Conservation (phyloP, 1,140 invertebrate genomes). For the Lepidurus arcticus region DNA sequence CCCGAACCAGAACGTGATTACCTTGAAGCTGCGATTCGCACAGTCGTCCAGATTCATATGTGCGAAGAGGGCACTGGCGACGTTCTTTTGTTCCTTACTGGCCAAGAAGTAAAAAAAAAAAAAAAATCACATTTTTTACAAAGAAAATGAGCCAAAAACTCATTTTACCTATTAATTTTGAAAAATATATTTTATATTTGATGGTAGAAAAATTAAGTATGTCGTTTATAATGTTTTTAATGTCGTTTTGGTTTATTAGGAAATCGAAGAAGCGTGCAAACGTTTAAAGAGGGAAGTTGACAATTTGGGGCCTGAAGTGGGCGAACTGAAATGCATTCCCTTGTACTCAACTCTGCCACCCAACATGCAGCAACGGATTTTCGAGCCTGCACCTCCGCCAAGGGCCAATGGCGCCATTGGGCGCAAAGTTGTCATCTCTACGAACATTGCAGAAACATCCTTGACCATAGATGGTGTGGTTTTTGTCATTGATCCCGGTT, state of each 20-base stretch:
- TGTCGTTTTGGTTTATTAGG: conserved; percentile 50
- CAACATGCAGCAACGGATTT: conserved; percentile 94
- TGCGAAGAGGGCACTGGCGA: conserved; percentile 94
- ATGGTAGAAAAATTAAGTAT: not conserved
- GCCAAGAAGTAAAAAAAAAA: conserved; percentile 58
- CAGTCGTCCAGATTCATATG: conserved; percentile 98
- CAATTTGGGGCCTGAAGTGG: conserved; percentile 91
- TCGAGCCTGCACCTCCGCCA: conserved; percentile 88
- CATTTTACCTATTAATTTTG: not conserved
- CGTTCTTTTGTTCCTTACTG: conserved; percentile 92
- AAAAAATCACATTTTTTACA: too few relatives aligned
- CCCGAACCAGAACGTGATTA: conserved; percentile 98
- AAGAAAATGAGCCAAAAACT: not conserved
- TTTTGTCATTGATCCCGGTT: conserved; percentile 99
- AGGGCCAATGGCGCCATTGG: conserved; percentile 92
- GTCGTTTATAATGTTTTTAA: not conserved
- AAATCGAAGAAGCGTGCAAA: conserved; percentile 99
- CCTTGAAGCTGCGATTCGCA: conserved; percentile 95
- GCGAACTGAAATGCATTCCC: conserved; percentile 97
- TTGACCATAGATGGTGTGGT: conserved; percentile 99
- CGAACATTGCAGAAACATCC: conserved; percentile 99
- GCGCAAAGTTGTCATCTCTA: conserved; percentile 92
- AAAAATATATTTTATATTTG: not conserved
- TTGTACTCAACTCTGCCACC: conserved; percentile 97
- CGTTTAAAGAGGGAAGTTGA: conserved; percentile 94